Evolutionary conservation across 2,113 vertebrate species (phyloP), one percentile per base, ranked within the genome.

Genomic region (Oncorhynchus nerka): DNA sequence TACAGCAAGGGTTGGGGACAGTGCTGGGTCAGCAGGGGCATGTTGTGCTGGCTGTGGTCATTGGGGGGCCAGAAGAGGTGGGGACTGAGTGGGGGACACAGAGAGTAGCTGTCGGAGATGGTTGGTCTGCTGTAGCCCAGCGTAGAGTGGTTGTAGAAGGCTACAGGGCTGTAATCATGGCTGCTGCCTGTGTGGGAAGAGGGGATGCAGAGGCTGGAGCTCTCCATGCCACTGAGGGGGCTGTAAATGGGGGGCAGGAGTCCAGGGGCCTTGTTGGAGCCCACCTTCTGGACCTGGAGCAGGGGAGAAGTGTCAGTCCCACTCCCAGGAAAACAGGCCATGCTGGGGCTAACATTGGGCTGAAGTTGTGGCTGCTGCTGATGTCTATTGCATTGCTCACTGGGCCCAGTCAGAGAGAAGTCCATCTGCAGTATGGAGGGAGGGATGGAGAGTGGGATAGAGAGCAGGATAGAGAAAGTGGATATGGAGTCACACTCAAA

Each of bases 1-100:
- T 95, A 98, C 28, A 94, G 79, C 49, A 96, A 84, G 0, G 96
- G 94, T 0, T 94, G 87, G 39, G 95, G 96, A 77, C 95, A 95
- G 77, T 95, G 96, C 71, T 96, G 80, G 0, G 93, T 77, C 81
- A 97, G 81, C 0, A 95, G 93, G 20, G 95, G 93, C 48, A 94
- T 80, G 39, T 90, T 90, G 30, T 92, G 91, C 5, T 94, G 94
- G 28, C 86, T 87, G 66, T 95, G 90, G 64, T 16, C 49, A 15
- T 95, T 90, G 51, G 92, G 73, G 5, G 96, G 84, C 96, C 97
- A 99, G 59, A 96, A 86, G 1, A 92, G 67, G 0, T 65, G 87
- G 4, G 96, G 95, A 83, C 95, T 97, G 4, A 95, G 79, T 0
- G 91, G 86, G 59, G 94, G 91, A 65, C 91, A 92, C 4, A 87